Percentiles rank a stretch among this genome's conserved stretches.
phyloP scores from a whole-genome alignment of 1,140 invertebrate genomes.

The Portunus trituberculatus region DNA sequence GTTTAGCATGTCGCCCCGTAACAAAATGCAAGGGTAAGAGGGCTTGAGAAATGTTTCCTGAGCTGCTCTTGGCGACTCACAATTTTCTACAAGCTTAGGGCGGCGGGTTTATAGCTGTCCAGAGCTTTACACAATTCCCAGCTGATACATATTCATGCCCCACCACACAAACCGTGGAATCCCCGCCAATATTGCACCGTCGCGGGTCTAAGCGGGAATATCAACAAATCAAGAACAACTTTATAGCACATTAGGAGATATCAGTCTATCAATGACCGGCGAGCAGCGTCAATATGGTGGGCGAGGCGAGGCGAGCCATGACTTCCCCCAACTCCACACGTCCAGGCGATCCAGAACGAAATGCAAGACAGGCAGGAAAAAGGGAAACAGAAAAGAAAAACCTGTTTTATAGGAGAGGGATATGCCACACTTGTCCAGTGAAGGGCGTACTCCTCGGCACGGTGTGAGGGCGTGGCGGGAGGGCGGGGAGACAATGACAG shows the following conservation, averaged over 20 bases:
- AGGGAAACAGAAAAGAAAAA: neutral
- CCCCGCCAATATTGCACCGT: constrained; percentile 17
- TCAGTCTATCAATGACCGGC: too few species aligned
- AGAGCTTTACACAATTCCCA: constrained; percentile 43
- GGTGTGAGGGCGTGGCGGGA: neutral
- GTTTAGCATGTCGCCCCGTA: neutral
- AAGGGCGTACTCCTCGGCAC: neutral
- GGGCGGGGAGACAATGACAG: neutral
- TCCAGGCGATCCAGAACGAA: too few species aligned
- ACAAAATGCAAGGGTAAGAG: neutral
- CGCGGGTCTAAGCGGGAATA: neutral
- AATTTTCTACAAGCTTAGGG: constrained; percentile 33
- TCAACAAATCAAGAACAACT: constrained; percentile 1
- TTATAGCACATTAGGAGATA: neutral
- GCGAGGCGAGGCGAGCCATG: too few species aligned
- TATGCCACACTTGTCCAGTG: neutral
- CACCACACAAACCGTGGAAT: constrained; percentile 9
- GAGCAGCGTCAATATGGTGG: too few species aligned
- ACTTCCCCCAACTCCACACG: too few species aligned
- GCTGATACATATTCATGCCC: constrained; percentile 28
- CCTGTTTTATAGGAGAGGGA: neutral
- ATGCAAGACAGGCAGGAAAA: too few species aligned
- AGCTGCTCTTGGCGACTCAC: constrained; percentile 23
- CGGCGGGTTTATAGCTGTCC: constrained; percentile 4
- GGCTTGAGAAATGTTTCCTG: neutral